These are phyloP conservation scores for Porites evermanni DNA, from an alignment of 92 coral and sea anemone species.

Conservation along the genomic window DNA sequence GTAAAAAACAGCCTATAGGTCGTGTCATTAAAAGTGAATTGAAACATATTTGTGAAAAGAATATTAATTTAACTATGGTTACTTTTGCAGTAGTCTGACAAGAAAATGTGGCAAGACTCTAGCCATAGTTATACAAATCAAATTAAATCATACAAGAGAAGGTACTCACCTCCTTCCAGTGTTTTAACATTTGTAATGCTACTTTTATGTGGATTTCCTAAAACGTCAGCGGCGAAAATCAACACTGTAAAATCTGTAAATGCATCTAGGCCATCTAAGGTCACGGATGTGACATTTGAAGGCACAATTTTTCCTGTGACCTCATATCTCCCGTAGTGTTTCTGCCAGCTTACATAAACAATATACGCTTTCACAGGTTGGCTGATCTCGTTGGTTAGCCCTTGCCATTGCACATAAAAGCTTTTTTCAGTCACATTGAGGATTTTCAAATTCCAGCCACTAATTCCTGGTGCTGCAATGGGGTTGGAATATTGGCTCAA, in stretches of 20 bases:
- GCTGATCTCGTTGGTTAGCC: not conserved
- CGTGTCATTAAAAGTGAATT: too few relatives aligned
- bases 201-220: constrained; percentile 11
- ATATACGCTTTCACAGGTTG: constrained; percentile 10
- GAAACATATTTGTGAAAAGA: too few relatives aligned
- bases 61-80: too few relatives aligned
- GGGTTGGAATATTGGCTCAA: too few relatives aligned
- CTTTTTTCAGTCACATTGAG: not conserved
- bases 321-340: not conserved
- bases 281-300: not conserved
- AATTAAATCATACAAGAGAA: too few relatives aligned
- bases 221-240: constrained; percentile 6
- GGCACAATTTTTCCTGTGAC: constrained; percentile 1
- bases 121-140: too few relatives aligned
- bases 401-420: constrained; percentile 8
- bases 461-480: not conserved
- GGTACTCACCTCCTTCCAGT: constrained; percentile 10
- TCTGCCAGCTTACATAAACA: not conserved
- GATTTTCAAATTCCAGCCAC: constrained; percentile 6
- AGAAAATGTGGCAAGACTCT: too few relatives aligned
- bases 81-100: too few relatives aligned
- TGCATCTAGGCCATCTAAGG: not conserved
- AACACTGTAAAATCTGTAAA: not conserved
- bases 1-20: too few relatives aligned
- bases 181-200: not conserved